Base-by-base conservation (phyloP, 2,113 vertebrate genomes). In the Pontoporia blainvillei region DNA sequence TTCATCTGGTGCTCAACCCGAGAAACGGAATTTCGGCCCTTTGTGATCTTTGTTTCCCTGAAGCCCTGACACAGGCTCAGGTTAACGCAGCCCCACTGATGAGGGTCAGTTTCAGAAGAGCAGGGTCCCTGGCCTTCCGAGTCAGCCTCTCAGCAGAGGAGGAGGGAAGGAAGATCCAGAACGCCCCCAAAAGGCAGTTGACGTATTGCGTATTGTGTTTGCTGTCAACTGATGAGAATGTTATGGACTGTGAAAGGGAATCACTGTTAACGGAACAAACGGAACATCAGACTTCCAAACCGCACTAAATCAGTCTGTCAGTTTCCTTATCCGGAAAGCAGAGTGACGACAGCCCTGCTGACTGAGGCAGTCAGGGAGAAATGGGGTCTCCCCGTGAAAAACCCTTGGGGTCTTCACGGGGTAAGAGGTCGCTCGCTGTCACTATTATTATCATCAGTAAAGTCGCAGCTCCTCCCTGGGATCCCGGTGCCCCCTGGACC, bases 131-230 rank as follows among this genome's bases (percentile, higher is more conserved):
- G 31, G 14, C 29, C 66, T 83, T 39, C 36, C 21, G 8, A 36
- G 17, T n/a, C 18, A 39, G 73, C 39, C 13, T 31, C 46, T 27
- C 49, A 25, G 34, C 34, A 17, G 83, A 49, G 27, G 34, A 25
- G 0, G 23, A 8, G 5, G 41, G 57, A 41, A 61, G 69, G 46
- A 39, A 75, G 73, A 46, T 3, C 39, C 57, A 79, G 52, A 14
- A n/a, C 2, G 31, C 5, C 8, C 72, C 57, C 41, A 4, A 61
- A 96, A 84, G 57, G 13, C 62, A 20, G 31, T 15, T 76, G 71
- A 14, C 11, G 1, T 2, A 15, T 0, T 5, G 4, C 11, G 1
- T 2, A 15, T 0, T 5, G 4, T 6, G 10, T 21, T 31, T 20
- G 52, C 72, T 25, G 1, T n/a, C 29, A 21, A 39, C 31, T 0